These are phyloP conservation scores for Lacerta bilineata DNA, from an alignment of 2,797 vertebrate species.

Conservation along the genomic window DNA sequence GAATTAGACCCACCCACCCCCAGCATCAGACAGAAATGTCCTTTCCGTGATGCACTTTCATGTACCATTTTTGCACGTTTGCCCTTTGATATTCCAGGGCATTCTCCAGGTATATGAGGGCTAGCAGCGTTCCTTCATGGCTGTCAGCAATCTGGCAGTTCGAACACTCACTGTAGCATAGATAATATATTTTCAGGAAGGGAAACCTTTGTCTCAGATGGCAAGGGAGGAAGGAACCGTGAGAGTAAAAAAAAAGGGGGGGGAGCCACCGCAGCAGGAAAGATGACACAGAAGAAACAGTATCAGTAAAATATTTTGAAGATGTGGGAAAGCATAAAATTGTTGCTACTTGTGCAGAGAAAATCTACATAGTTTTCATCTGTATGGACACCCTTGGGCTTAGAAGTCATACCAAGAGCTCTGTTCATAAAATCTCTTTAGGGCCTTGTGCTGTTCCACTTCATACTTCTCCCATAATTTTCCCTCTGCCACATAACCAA, in stretches of 20 bases:
- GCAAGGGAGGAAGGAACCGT: not conserved
- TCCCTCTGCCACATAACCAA: slow-evolving; percentile 16
- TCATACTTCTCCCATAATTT: slow-evolving; percentile 45
- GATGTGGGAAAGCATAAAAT: slow-evolving; percentile 32
- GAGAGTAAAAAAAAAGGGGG: slow-evolving; percentile 1
- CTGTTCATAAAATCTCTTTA: slow-evolving; percentile 54
- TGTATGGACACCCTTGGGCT: slow-evolving; percentile 38
- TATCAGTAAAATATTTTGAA: slow-evolving; percentile 45
- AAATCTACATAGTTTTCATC: slow-evolving; percentile 10
- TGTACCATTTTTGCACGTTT: not conserved
- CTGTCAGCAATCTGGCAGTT: not conserved
- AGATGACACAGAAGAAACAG: slow-evolving; percentile 51
- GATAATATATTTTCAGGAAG: slow-evolving; percentile 43
- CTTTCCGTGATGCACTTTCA: too few species aligned
- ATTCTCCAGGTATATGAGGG: not conserved
- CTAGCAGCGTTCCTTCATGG: not conserved
- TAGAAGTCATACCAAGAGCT: slow-evolving; percentile 47
- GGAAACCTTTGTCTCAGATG: slow-evolving; percentile 45
- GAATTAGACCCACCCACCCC: too few species aligned
- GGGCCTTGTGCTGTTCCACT: slow-evolving; percentile 28
- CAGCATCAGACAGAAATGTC: too few species aligned
- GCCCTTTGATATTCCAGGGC: not conserved
- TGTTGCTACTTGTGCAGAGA: slow-evolving; percentile 48
- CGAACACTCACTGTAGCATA: not conserved
- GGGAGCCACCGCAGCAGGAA: slow-evolving; percentile 10